Percentiles rank a stretch among this genome's conserved stretches.
Evolutionary conservation across 2,888 invertebrate genomes (phyloP).

Genomic region (Tachina grossa): DNA sequence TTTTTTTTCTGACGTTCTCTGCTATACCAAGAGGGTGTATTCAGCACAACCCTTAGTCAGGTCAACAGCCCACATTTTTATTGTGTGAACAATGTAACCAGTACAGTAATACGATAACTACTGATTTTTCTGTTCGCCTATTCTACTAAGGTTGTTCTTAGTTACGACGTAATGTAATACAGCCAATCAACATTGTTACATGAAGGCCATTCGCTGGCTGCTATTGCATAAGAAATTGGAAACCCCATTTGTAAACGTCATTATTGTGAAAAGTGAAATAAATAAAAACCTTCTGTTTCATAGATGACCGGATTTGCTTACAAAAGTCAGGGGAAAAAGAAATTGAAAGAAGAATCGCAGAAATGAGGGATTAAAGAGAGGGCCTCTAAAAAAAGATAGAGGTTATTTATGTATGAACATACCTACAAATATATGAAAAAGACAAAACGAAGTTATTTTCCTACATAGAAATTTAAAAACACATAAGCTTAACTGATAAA

Average conservation of each 20-base stretch:
- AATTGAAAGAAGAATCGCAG: no score
- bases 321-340: background rate
- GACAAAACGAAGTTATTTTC: no score
- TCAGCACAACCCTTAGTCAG: constrained; percentile 65
- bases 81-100: constrained; percentile 56
- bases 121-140: constrained; percentile 77
- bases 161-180: constrained; percentile 83
- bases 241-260: constrained; percentile 50
- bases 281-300: constrained; percentile 53
- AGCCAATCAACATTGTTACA: constrained; percentile 70
- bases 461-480: no score
- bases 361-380: no score
- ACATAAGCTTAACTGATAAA: no score
- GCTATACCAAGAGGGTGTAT: constrained; percentile 57
- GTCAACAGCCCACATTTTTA: constrained; percentile 64
- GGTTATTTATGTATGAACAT: no score
- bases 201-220: constrained; percentile 69
- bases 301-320: background rate
- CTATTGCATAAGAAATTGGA: constrained; percentile 40
- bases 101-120: constrained; percentile 61
- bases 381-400: no score
- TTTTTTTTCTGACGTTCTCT: constrained; percentile 2
- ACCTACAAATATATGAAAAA: no score
- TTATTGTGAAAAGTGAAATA: constrained; percentile 38
- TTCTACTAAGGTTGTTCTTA: constrained; percentile 81